Evolutionary conservation across 1,140 invertebrate species (phyloP).

Genomic region (Euura saliciscinereae): DNA sequence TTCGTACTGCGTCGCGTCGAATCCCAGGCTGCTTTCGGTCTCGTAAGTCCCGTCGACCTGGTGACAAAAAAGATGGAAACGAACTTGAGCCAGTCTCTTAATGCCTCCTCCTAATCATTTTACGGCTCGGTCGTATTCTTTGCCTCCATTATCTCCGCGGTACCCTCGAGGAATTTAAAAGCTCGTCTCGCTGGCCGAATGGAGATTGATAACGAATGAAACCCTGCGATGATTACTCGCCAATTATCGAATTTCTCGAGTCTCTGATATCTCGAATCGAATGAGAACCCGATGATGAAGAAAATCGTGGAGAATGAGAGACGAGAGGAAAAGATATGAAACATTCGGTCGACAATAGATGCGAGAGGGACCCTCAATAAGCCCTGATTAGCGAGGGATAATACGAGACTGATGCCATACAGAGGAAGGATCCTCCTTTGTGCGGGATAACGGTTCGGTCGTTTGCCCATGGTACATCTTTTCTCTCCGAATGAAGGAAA

Average conservation of each 20-base stretch:
- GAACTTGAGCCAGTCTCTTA: too few relatives aligned
- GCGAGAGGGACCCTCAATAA: constrained; percentile 8
- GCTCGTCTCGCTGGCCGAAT: too few relatives aligned
- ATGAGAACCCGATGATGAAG: neutral
- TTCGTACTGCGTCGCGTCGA: constrained; percentile 80
- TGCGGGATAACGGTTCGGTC: neutral
- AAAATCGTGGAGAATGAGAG: constrained; percentile 5
- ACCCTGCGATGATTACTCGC: too few relatives aligned
- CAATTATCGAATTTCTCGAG: too few relatives aligned
- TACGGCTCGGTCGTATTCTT: too few relatives aligned
- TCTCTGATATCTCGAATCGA: neutral
- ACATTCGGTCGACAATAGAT: neutral
- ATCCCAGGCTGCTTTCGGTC: constrained; percentile 76
- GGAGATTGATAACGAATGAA: too few relatives aligned
- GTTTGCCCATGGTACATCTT: neutral
- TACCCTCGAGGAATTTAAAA: too few relatives aligned
- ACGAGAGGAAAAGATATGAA: neutral
- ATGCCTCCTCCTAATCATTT: too few relatives aligned
- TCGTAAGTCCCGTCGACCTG: constrained; percentile 79
- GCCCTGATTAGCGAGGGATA: constrained; percentile 14
- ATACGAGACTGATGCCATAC: neutral
- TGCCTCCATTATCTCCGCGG: too few relatives aligned
- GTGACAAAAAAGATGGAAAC: constrained; percentile 33
- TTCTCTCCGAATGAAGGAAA: neutral
- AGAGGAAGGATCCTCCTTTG: constrained; percentile 5